Base-by-base conservation (phyloP, 2,888 invertebrate species). In the Ectemnius continuus region DNA sequence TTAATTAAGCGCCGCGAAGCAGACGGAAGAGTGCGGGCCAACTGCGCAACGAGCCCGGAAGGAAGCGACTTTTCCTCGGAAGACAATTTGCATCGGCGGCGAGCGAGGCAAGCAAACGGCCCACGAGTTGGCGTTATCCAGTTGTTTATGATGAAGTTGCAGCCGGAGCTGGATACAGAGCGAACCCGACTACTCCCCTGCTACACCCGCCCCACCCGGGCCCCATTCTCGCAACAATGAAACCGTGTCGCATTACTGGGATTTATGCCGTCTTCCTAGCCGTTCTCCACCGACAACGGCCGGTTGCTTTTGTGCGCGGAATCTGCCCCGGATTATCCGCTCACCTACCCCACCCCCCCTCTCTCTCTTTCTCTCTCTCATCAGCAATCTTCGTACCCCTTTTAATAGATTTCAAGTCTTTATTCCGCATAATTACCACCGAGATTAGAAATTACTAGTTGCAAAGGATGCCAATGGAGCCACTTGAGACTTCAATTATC, bases 1-100 rank as follows among this genome's bases (percentile, higher is more conserved):
- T 70, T 73, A 73, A 73, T 73, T 73, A 73, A 73, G 70, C 70
- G 61, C 57, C 3, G 56, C 64, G 36, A 45, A 60, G 14, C 20
- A n/a, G 47, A 0, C 18, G 16, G 8, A 23, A 23, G 23, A 23
- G 23, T 23, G 23, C 2, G 23, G 23, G 23, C 3, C 23, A 23
- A 23, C 4, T 36, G 46, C 46, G 20, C 59, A 14, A n/a, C 20
- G 61, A 61, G n/a, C 20, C 18, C 26, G 48, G 20, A 18, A 23
- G 23, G 48, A 48, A 48, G 26, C 23, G 20, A 62, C 20, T 20
- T 62, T 62, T 48, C 61, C 20, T 26, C 58, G 45, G 18, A 45
- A 61, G 61, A 16, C 20, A 61, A 61, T 61, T 61, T 61, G 61
- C 61, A 46, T 61, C 46, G 16, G 18, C 16, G 16, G 46, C 46